Evolutionary conservation across 2,113 vertebrate species (phyloP), one percentile per base, ranked within the genome.

Genomic region (Centropus unirufus): DNA sequence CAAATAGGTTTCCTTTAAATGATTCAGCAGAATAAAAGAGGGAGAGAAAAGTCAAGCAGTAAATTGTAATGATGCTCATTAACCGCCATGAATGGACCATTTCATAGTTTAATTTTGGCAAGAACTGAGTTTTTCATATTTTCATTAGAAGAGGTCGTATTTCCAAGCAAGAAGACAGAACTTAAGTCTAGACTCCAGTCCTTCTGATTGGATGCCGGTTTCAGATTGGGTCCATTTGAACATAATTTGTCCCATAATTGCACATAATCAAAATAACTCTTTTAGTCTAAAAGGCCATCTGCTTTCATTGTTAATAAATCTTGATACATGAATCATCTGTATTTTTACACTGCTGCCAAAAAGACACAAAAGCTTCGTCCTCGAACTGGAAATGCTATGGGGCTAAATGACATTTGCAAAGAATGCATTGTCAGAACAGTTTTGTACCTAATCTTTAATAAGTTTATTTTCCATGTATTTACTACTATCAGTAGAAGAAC

Each of bases 391-490:
- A 87, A 73, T 4, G 26, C 49, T 64, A 3, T 1, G 8, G 74
- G 69, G 52, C 40, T 26, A 51, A 44, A 19, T 92, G 87, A 84
- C 90, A 90, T 94, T 93, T 95, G 73, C 73, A 84, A 75, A 89
- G 69, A 81, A 64, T 6, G 4, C 9, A 34, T 89, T 75, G 92
- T 64, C 83, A 62, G 83, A 94, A 89, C 3, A 79, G 40, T 12
- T 95, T 87, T 69, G 69, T 74, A 81, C 85, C 64, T 86, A 84
- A 93, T 52, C 52, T 95, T 96, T 93, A 93, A 52, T 72, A 68
- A 87, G n/a, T 54, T 78, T 23, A 46, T 92, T 90, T 92, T 72
- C 86, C 69, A 36, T 75, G 39, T 49, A 78, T 83, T 92, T 93
- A 79, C 82, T 87, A 72, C 27, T 82, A 74, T 42, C 94, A 81